Evolutionary conservation across 2,113 vertebrate species (phyloP), one percentile per base, ranked within the genome.

Genomic region (Silurus glanis): DNA sequence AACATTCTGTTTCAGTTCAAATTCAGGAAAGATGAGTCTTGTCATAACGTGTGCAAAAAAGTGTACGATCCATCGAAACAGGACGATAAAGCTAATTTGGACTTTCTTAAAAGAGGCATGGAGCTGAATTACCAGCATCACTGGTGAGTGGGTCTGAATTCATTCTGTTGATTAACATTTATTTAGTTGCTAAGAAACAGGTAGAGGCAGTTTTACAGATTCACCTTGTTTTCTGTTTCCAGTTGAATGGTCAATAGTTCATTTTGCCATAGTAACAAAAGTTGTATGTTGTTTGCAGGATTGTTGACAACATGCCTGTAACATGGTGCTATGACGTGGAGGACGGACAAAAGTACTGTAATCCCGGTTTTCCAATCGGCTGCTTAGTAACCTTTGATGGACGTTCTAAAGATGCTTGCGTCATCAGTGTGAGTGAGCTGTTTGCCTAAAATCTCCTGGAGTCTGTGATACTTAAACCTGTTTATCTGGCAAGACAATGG

Each of bases 251-350:
- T 23, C 8, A 23, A 5, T 37, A 37, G 37, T 55, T 12, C 12
- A 55, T 80, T 80, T 59, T 45, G 9, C 7, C 1, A 45, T 61
- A 3, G 2, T 17, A 19, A 45, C 9, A 17, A 80, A 59, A 59
- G 21, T 7, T 58, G 19, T 10, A 45, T 61, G 56, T 45, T 67
- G 61, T 90, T 85, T 90, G 2, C 90, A 99, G 98, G 98, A 99
- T 99, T 90, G 95, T 99, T 90, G 98, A 99, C 93, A 99, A 99
- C 90, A 99, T 99, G 97, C 98, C 98, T 17, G 98, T 99, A 74
- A 99, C 98, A 0, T 99, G 98, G 98, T 99, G 98, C 92, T 99
- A 99, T 0, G 96, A 97, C 14, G 97, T 99, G 49, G 98, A 99
- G 92, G 97, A 97, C 53, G 89, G 92, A 53, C 97, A 98, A 92